phyloP scores from a whole-genome alignment of 2,888 invertebrate species.

The Lepidocyrtinus sp. region DNA sequence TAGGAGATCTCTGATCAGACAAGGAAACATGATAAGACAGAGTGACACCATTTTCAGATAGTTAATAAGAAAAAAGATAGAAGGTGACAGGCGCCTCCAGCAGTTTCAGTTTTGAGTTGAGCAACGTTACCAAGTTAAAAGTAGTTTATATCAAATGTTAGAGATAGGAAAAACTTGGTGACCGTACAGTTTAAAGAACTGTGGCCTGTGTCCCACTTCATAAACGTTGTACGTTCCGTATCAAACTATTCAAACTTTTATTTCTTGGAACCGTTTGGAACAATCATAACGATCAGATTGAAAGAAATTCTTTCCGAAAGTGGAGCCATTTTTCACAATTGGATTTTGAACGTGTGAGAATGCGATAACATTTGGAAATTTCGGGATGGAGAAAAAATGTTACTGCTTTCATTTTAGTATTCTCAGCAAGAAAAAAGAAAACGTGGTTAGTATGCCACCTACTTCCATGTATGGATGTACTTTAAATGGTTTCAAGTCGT shows the following conservation, averaged over 20 bases:
- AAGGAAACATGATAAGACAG: conserved; percentile 23
- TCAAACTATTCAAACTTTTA: no score
- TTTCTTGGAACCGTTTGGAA: background rate
- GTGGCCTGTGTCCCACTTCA: background rate
- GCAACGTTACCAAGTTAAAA: background rate
- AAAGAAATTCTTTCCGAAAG: background rate
- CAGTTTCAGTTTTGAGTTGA: background rate
- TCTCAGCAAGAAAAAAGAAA: conserved; percentile 3
- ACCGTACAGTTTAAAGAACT: no score
- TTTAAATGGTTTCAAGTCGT: conserved; percentile 4
- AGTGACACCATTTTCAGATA: conserved; percentile 30
- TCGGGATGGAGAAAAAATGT: background rate
- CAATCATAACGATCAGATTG: conserved; percentile 6
- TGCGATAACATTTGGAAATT: conserved; percentile 11
- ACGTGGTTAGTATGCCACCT: conserved; percentile 8
- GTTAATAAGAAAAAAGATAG: conserved; percentile 31
- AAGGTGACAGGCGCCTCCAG: conserved; percentile 30
- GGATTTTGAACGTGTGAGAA: conserved; percentile 10
- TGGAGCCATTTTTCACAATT: background rate
- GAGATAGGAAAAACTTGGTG: background rate
- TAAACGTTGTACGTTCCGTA: background rate
- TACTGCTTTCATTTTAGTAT: background rate
- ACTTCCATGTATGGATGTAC: background rate
- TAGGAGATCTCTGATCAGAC: background rate
- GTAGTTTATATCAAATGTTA: background rate